Base-by-base conservation (phyloP, 2,797 vertebrate species). In the Uromys caudimaculatus region DNA sequence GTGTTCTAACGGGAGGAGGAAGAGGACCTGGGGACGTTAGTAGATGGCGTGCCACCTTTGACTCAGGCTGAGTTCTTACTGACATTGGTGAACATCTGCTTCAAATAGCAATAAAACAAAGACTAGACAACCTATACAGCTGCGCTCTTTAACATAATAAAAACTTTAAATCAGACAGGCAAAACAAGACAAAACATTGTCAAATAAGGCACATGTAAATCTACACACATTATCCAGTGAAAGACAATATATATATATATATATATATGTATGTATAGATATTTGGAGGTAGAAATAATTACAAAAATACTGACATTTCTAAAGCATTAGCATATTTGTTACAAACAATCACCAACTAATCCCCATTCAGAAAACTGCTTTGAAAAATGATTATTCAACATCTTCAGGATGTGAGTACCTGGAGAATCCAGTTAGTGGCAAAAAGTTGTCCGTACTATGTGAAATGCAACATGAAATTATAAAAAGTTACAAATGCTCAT, bases 291-390 rank as follows among this genome's bases (percentile, higher is more conserved):
- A 98, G 98, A 98, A 99, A 98, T 98, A 98, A 98, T 98, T 99
- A 99, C 98, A 99, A 99, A 99, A 99, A 99, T 99, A 99, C 98
- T 98, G 98, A 98, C 98, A 98, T 98, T 98, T 98, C 98, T 99
- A 98, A 98, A 98, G 95, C 97, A 98, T 98, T 98, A 98, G 97
- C 97, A 95, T 98, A 98, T 98, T 94, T 97, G 95, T 98, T 98
- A 98, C 97, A 98, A 98, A 98, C 97, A 98, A 98, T 97, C 97
- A 97, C 95, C 97, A 98, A 93, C 96, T 97, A 98, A 98, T 98
- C 98, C 98, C 98, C 85, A 16, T 98, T 98, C 97, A 97, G 87
- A 98, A 98, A 98, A 98, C 96, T 96, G 89, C 95, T 97, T 97
- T 97, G 97, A 97, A 98, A 98, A 98, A 98, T 98, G 90, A 96